Evolutionary conservation across 2,113 vertebrate genomes (phyloP).

Genomic region (Chamaea fasciata): DNA sequence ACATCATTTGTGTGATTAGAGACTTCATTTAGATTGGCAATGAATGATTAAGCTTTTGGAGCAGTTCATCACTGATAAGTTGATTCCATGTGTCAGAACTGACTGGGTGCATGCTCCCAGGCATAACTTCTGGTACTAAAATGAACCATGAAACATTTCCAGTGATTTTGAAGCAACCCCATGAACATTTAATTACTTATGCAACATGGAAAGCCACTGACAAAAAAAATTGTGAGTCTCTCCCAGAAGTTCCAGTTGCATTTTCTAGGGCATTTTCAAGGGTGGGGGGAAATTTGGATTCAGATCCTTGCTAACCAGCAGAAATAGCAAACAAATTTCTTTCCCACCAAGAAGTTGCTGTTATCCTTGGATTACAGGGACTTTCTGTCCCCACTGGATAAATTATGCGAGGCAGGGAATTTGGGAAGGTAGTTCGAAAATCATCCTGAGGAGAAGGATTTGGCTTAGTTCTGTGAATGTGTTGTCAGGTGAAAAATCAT

Average conservation of each 20-base stretch:
- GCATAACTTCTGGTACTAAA: background rate
- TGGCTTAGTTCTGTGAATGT: background rate
- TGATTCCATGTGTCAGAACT: rapidly evolving
- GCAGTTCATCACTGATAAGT: background rate
- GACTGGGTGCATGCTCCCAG: background rate
- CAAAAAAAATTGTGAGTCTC: background rate
- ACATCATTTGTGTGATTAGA: rapidly evolving
- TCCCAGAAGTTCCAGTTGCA: background rate
- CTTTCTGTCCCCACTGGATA: background rate
- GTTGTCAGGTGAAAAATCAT: background rate
- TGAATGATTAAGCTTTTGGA: background rate
- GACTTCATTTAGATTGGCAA: background rate
- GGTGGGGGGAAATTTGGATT: background rate
- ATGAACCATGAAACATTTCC: background rate
- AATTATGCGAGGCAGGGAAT: background rate
- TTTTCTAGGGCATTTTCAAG: background rate
- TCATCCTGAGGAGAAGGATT: background rate
- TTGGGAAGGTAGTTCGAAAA: background rate
- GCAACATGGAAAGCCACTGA: background rate
- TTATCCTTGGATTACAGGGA: background rate
- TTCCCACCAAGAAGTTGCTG: background rate
- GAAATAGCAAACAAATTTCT: background rate
- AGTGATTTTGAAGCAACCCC: background rate
- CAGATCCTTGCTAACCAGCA: background rate
- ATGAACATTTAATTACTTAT: background rate